These are phyloP conservation scores for Drosophila obscura DNA, from an alignment of 1,140 invertebrate species.

Conservation along the genomic window DNA sequence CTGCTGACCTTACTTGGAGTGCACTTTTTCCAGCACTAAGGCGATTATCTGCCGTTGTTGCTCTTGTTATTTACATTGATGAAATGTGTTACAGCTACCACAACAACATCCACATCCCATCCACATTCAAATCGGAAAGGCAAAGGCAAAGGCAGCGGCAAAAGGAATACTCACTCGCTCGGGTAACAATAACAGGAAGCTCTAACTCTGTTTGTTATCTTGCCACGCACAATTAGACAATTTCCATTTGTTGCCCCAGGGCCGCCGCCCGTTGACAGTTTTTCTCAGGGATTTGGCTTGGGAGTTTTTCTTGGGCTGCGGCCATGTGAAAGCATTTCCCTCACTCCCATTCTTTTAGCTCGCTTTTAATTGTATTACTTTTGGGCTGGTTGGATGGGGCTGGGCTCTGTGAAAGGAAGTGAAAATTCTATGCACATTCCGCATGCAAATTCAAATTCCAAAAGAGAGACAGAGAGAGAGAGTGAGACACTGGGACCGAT, in stretches of 20 bases:
- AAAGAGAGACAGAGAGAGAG: neutral
- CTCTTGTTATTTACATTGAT: conserved; percentile 77
- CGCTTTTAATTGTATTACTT: conserved; percentile 63
- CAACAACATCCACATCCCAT: neutral
- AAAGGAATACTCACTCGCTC: no score
- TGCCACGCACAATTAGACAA: conserved; percentile 82
- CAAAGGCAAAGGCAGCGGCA: conserved; percentile 18
- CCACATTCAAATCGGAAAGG: neutral
- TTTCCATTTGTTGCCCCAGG: conserved; percentile 59
- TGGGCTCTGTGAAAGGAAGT: conserved; percentile 19
- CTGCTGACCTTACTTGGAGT: conserved; percentile 50
- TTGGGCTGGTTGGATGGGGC: conserved; percentile 17
- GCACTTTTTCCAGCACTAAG: conserved; percentile 71
- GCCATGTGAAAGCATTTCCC: conserved; percentile 65
- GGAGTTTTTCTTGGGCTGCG: conserved; percentile 44
- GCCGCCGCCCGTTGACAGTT: conserved; percentile 49
- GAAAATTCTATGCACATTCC: neutral
- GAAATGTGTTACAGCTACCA: conserved; percentile 65
- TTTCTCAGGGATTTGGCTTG: conserved; percentile 63
- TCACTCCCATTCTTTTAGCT: conserved; percentile 17
- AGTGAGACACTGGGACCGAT: no score
- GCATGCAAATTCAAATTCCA: conserved; percentile 1
- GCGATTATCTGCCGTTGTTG: conserved; percentile 69
- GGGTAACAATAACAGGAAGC: conserved; percentile 75
- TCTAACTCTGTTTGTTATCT: conserved; percentile 73